Conservation (phyloP, 2,113 vertebrate genomes). For the Salvelinus alpinus region DNA sequence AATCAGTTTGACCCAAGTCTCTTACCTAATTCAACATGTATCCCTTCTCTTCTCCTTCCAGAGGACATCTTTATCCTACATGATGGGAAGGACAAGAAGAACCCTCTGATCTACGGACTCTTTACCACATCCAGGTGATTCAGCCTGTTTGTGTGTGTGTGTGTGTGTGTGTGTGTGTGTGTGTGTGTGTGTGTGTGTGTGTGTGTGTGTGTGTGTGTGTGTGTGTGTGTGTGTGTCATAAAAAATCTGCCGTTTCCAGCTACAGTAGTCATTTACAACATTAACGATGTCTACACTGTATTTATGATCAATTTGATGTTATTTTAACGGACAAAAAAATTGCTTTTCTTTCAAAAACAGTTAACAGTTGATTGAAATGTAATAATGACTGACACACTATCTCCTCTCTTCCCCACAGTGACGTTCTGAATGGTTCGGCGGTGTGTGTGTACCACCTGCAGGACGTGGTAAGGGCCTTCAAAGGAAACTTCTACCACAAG, state of each 20-base stretch:
- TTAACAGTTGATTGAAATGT: background rate
- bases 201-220: too few relatives aligned
- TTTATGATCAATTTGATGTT: too few relatives aligned
- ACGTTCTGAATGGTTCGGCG: conserved; percentile 79
- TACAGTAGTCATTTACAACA: too few relatives aligned
- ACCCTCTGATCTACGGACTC: conserved; percentile 78
- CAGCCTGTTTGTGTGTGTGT: too few relatives aligned
- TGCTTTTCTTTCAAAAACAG: too few relatives aligned
- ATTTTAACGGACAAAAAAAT: too few relatives aligned
- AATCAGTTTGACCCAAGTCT: background rate
- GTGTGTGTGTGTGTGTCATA: too few relatives aligned
- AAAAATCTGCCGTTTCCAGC: too few relatives aligned
- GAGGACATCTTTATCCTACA: conserved; percentile 81
- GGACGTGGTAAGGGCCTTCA: conserved; percentile 76
- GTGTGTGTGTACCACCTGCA: conserved; percentile 81
- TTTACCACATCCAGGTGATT: conserved; percentile 79
- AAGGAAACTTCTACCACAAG: conserved; percentile 79
- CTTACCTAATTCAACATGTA: conserved; percentile 3
- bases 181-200: too few relatives aligned
- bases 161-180: too few relatives aligned
- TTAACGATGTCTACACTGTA: too few relatives aligned
- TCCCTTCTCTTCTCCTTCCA: conserved; percentile 40
- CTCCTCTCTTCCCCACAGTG: conserved; percentile 50
- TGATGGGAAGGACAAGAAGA: conserved; percentile 78
- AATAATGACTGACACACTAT: background rate